Evolutionary conservation across 2,797 vertebrate genomes (phyloP).

Genomic region (Halcyon chelicuti): DNA sequence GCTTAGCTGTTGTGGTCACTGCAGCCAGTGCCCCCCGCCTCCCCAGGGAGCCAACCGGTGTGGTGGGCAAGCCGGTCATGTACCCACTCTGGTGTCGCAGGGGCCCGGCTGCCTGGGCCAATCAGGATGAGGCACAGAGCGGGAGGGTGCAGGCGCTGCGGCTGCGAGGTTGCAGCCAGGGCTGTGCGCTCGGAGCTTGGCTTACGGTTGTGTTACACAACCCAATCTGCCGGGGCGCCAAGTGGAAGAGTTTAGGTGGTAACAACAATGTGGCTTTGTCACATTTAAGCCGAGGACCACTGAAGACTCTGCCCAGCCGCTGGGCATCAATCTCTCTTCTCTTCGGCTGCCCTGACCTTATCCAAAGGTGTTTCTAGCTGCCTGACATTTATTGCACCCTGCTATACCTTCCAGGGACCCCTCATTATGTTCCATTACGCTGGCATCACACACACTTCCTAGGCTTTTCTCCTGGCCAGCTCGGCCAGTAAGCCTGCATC

Average conservation of each 20-base stretch:
- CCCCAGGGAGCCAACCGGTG: no score
- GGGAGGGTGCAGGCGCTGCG: no score
- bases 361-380: neutral
- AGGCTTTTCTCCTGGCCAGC: accelerated
- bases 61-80: accelerated
- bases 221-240: accelerated
- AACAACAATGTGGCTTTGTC: accelerated
- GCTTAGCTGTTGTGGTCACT: neutral
- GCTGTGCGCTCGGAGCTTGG: no score
- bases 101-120: neutral
- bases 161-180: no score
- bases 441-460: neutral
- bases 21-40: no score
- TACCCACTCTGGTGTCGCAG: accelerated
- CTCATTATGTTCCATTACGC: no score
- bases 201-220: no score
- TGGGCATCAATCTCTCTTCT: neutral
- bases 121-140: neutral
- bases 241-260: neutral
- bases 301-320: neutral
- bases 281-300: accelerated
- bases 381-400: neutral
- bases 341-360: accelerated
- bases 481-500: neutral
- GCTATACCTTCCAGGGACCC: neutral